Base-by-base conservation (phyloP, 2,113 vertebrate species). In the Orycteropus afer region DNA sequence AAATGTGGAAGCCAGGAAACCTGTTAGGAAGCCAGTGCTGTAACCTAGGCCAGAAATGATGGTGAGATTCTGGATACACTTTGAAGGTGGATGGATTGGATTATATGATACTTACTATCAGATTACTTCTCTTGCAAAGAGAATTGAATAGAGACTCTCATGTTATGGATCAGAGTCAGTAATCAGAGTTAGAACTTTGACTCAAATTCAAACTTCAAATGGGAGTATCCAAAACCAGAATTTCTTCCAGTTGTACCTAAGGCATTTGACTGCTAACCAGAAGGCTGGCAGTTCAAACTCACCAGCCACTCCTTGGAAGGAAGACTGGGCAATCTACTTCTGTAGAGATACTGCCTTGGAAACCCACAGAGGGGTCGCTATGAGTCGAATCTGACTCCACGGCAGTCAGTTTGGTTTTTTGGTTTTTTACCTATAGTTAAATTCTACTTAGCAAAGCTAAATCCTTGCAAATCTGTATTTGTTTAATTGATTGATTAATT, bases 191-290 rank as follows among this genome's bases (percentile, higher is more conserved):
- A 82, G 78, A 14, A 89, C 49, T 65, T 86, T 67, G 27, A n/a
- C 40, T 94, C 13, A 92, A 81, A 81, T 88, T 32, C 40, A 88
- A 87, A 90, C 23, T 80, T 95, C 25, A 93, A 71, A 83, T 86
- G 15, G 22, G 65, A 67, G 34, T 57, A 25, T 77, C 10, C 32
- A 25, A n/a, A 89, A 92, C 32, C n/a, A n/a, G n/a, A n/a, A n/a
- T n/a, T n/a, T n/a, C n/a, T n/a, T n/a, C n/a, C n/a, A n/a, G n/a
- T n/a, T n/a, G n/a, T n/a, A n/a, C n/a, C n/a, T n/a, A n/a, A n/a
- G n/a, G n/a, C n/a, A n/a, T n/a, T n/a, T n/a, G n/a, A n/a, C n/a
- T n/a, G n/a, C n/a, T n/a, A n/a, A n/a, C n/a, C n/a, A n/a, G n/a
- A n/a, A n/a, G n/a, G n/a, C n/a, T n/a, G n/a, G n/a, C n/a, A n/a